Percentiles rank a stretch among this genome's conserved stretches.
Evolutionary conservation across 1,140 invertebrate species (phyloP).

Genomic region (Nebria ingens): DNA sequence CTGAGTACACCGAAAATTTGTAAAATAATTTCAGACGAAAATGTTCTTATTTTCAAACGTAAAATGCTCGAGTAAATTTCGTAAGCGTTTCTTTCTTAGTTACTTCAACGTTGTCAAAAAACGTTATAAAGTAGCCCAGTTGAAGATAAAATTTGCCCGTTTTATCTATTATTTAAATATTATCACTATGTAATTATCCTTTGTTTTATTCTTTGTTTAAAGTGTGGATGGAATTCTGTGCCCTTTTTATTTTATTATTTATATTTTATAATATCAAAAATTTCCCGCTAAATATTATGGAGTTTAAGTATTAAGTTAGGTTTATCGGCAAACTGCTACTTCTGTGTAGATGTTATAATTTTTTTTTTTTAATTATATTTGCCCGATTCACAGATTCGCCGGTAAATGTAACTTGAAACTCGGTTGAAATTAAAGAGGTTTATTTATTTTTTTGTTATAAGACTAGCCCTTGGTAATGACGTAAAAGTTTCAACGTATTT

Average conservation of each 20-base stretch:
- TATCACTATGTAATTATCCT: neutral
- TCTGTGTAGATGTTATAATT: neutral
- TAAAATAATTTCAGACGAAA: too few relatives aligned
- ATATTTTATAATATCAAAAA: neutral
- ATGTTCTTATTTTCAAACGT: too few relatives aligned
- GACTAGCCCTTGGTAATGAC: neutral
- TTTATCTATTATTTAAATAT: neutral
- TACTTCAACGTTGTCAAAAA: too few relatives aligned
- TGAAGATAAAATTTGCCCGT: neutral
- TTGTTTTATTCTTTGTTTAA: neutral
- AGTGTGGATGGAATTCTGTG: neutral
- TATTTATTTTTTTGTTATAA: conserved; percentile 3
- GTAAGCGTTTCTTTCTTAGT: too few relatives aligned
- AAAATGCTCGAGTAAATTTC: too few relatives aligned
- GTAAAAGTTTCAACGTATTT: too few relatives aligned
- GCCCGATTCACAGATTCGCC: neutral
- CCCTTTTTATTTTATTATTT: neutral
- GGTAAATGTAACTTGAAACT: neutral
- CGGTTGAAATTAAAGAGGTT: too few relatives aligned
- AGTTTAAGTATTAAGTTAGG: neutral
- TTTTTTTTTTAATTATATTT: neutral
- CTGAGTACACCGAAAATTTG: neutral
- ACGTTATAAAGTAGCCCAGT: neutral
- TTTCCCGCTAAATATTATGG: too few relatives aligned
- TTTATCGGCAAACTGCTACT: neutral